These are phyloP conservation scores for Lordiphosa fenestrarum DNA, from an alignment of 2,888 invertebrate genomes.

Conservation along the genomic window DNA sequence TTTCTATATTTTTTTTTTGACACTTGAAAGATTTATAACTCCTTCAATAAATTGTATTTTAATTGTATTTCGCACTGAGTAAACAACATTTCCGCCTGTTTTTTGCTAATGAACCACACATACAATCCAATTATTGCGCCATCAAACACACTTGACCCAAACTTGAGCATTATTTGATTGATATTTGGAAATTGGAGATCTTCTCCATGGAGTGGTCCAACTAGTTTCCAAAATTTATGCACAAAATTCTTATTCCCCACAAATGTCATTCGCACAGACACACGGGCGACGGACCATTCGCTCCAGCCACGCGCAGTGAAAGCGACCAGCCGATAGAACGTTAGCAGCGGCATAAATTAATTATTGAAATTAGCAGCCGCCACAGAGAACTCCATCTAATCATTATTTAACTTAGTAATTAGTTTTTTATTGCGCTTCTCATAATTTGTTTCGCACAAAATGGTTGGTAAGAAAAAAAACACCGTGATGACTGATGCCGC, in stretches of 20 bases:
- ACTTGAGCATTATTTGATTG: constrained; percentile 9
- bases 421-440: constrained; percentile 41
- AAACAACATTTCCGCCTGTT: constrained; percentile 64
- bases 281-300: constrained; percentile 18
- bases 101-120: constrained; percentile 33
- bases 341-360: constrained; percentile 57
- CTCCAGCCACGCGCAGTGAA: constrained; percentile 58
- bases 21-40: constrained; percentile 59
- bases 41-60: constrained; percentile 59
- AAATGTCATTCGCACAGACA: constrained; percentile 31
- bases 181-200: constrained; percentile 4
- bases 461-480: constrained; percentile 18
- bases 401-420: constrained; percentile 67
- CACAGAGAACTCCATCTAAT: constrained; percentile 43
- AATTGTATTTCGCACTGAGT: constrained; percentile 38
- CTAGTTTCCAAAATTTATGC: constrained; percentile 8
- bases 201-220: neutral
- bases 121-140: constrained; percentile 25
- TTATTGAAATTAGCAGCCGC: constrained; percentile 58
- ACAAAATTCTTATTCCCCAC: constrained; percentile 19
- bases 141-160: constrained; percentile 37
- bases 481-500: neutral
- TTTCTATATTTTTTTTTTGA: constrained; percentile 19
- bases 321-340: constrained; percentile 36
- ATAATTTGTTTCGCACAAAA: constrained; percentile 34